Evolutionary conservation across 1,140 invertebrate species (phyloP).

Genomic region (Cotesia glomerata): DNA sequence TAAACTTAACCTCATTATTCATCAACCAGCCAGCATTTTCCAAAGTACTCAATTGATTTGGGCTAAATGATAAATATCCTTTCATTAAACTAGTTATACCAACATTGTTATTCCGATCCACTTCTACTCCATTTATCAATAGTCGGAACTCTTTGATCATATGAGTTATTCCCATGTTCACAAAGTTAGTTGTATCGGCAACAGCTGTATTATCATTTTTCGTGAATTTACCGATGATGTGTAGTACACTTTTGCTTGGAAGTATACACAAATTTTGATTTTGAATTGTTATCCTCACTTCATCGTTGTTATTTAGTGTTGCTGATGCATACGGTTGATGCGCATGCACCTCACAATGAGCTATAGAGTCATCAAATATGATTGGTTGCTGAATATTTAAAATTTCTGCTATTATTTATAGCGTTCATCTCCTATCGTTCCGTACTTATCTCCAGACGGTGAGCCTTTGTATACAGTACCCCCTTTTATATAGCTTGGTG

Average conservation of each 20-base stretch:
- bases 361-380: slow-evolving; percentile 37
- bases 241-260: slow-evolving; percentile 5
- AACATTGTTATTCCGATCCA: slow-evolving; percentile 54
- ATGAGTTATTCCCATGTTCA: slow-evolving; percentile 53
- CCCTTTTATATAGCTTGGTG: too few species aligned
- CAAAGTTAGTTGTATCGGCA: slow-evolving; percentile 28
- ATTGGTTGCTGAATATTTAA: slow-evolving; percentile 35
- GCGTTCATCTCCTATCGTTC: too few species aligned
- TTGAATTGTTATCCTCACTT: slow-evolving; percentile 19
- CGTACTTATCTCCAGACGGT: too few species aligned
- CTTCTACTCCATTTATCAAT: slow-evolving; percentile 56
- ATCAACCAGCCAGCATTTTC: too few species aligned
- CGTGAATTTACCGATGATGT: background rate
- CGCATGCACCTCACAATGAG: too few species aligned
- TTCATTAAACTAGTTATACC: slow-evolving; percentile 57
- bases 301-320: background rate
- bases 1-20: slow-evolving; percentile 27
- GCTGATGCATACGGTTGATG: background rate
- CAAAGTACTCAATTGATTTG: too few species aligned
- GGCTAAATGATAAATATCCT: slow-evolving; percentile 41
- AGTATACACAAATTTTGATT: slow-evolving; percentile 53
- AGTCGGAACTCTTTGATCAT: slow-evolving; percentile 60
- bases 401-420: slow-evolving; percentile 5
- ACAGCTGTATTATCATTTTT: slow-evolving; percentile 5
- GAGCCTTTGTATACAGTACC: too few species aligned